phyloP scores from a whole-genome alignment of 2,113 vertebrate genomes.

The Myrmophylax atrothorax region DNA sequence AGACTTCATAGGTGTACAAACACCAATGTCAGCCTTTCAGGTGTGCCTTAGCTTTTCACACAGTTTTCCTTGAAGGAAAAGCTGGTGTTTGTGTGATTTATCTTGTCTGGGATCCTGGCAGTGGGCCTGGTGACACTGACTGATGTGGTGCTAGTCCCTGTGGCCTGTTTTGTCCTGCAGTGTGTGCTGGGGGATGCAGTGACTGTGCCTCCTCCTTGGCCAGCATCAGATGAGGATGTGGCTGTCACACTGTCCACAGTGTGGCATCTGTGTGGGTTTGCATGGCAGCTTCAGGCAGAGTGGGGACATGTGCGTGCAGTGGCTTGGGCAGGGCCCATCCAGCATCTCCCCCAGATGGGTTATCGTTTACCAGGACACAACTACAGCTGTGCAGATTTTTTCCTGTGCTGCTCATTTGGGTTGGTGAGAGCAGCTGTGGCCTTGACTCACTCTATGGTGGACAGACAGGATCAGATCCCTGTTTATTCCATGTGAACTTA shows the following conservation, averaged over 20 bases:
- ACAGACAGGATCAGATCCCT: neutral
- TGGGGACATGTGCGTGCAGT: neutral
- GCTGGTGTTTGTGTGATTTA: neutral
- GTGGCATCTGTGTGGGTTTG: neutral
- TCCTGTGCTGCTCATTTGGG: rapidly evolving
- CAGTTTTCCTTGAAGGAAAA: neutral
- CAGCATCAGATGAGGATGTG: neutral
- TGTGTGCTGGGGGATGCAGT: neutral
- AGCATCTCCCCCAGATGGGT: neutral
- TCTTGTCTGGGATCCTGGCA: neutral
- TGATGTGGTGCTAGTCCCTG: neutral
- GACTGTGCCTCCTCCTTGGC: neutral
- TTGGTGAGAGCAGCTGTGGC: neutral
- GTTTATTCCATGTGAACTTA: neutral
- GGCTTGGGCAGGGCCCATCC: neutral
- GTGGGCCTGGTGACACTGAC: no score
- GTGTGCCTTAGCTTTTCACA: neutral
- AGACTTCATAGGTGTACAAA: rapidly evolving
- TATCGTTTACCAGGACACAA: rapidly evolving
- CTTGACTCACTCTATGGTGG: neutral
- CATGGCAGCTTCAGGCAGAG: neutral
- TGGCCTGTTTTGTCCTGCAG: neutral
- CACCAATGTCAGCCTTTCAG: neutral
- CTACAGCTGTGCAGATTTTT: neutral
- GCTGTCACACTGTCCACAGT: neutral